phyloP scores from a whole-genome alignment of 2,797 vertebrate species.

The Chelonia mydas region DNA sequence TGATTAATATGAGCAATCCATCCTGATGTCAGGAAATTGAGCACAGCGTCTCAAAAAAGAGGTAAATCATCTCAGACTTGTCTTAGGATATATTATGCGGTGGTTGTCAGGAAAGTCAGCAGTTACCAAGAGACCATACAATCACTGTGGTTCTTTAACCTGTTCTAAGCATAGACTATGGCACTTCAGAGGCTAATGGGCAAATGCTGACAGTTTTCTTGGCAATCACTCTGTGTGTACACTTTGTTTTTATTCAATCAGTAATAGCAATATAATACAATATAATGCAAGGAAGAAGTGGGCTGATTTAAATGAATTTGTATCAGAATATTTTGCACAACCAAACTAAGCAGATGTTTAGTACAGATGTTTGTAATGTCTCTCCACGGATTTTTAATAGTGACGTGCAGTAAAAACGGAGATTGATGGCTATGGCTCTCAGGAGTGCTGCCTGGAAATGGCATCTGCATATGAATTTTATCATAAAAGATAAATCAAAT shows the following conservation, averaged over 20 bases:
- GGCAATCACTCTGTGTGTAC: neutral
- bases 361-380: neutral
- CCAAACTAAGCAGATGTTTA: neutral
- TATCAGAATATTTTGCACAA: neutral
- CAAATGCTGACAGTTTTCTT: neutral
- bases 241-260: neutral
- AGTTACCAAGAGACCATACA: fast-evolving
- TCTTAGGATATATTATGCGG: neutral
- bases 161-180: neutral
- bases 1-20: neutral
- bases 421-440: fast-evolving
- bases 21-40: neutral
- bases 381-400: neutral
- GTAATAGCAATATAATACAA: neutral
- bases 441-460: neutral
- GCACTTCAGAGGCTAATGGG: neutral
- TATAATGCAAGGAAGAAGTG: neutral
- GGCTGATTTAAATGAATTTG: neutral
- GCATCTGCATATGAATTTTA: neutral
- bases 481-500: neutral
- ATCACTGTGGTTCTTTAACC: neutral
- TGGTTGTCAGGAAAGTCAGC: neutral
- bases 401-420: neutral
- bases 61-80: neutral
- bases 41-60: neutral